Conservation (phyloP, 2,113 vertebrate genomes). For the Nansenia antarctica region DNA sequence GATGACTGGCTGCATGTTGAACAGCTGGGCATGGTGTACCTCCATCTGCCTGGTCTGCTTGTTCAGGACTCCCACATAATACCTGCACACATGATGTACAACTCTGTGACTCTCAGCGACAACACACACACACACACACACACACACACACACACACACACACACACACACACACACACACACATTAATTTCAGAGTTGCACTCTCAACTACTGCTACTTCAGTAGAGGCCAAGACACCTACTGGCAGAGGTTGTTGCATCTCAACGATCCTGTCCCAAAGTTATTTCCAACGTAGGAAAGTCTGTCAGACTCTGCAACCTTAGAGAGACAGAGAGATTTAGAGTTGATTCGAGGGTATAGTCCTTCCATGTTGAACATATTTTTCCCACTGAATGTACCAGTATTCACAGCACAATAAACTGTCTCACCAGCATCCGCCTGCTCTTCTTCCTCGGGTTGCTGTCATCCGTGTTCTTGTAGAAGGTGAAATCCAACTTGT, state of each 20-base stretch:
- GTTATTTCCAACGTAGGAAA: conserved; percentile 89
- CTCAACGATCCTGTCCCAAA: conserved; percentile 75
- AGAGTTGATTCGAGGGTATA: too few relatives aligned
- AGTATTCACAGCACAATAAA: neutral
- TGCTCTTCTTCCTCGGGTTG: conserved; percentile 81
- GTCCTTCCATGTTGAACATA: too few relatives aligned
- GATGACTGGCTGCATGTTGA: conserved; percentile 89
- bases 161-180: too few relatives aligned
- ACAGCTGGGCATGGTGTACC: conserved; percentile 87
- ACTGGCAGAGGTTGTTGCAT: conserved; percentile 91
- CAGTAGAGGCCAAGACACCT: conserved; percentile 16
- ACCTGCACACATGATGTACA: conserved; percentile 64
- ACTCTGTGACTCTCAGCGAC: neutral
- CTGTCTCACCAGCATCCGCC: conserved; percentile 82
- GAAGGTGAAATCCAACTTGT: conserved; percentile 75
- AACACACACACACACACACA: neutral
- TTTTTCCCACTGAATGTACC: too few relatives aligned
- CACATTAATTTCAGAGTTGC: neutral
- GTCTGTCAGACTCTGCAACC: conserved; percentile 87
- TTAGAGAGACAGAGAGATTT: conserved; percentile 45
- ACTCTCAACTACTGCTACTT: neutral
- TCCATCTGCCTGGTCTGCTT: conserved; percentile 87
- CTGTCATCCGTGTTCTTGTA: conserved; percentile 74
- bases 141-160: too few relatives aligned
- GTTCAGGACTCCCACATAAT: conserved; percentile 90